Evolutionary conservation across 1,140 invertebrate species (phyloP).

Genomic region (Ceratosolen fusciceps): DNA sequence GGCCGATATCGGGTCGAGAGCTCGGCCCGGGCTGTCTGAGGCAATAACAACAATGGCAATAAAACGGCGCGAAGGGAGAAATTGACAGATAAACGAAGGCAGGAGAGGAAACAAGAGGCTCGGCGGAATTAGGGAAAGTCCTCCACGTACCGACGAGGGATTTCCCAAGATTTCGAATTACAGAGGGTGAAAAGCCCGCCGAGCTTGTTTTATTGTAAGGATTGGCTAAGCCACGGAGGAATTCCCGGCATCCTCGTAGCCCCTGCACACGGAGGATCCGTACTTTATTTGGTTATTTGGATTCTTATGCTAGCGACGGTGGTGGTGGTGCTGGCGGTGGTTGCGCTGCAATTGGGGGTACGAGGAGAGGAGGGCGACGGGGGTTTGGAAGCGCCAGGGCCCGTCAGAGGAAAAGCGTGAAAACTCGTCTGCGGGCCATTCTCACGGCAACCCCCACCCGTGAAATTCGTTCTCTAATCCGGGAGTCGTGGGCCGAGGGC

Average conservation of each 20-base stretch:
- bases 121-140: too few relatives aligned
- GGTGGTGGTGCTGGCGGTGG: too few relatives aligned
- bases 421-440: constrained; percentile 17
- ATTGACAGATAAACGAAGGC: background rate
- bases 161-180: constrained; percentile 20
- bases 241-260: background rate
- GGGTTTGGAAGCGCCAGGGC: too few relatives aligned
- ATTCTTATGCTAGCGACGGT: too few relatives aligned
- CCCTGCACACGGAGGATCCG: too few relatives aligned
- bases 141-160: background rate
- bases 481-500: too few relatives aligned
- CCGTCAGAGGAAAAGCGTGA: constrained; percentile 22
- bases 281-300: too few relatives aligned
- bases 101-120: background rate
- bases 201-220: constrained; percentile 15
- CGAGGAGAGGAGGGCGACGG: too few relatives aligned
- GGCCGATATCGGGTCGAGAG: background rate
- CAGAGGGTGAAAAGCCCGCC: background rate
- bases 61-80: background rate
- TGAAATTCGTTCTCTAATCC: too few relatives aligned
- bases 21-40: too few relatives aligned
- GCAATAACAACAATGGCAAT: too few relatives aligned
- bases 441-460: constrained; percentile 26
- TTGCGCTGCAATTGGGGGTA: too few relatives aligned
- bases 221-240: constrained; percentile 5